These are phyloP conservation scores for Sesamia inferens DNA, from an alignment of 2,888 invertebrate genomes.

Conservation along the genomic window DNA sequence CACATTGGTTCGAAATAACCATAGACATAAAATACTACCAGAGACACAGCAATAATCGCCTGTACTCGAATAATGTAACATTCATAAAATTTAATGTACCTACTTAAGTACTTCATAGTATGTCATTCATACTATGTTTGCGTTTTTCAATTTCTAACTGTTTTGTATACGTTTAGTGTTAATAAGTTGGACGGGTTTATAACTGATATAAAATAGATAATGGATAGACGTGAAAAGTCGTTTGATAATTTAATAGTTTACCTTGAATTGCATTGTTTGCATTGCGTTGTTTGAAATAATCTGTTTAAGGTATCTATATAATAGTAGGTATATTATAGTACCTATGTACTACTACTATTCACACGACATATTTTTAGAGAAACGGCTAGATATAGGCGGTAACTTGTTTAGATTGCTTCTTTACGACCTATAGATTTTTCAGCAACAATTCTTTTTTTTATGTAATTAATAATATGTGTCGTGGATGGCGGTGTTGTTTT, in stretches of 20 bases:
- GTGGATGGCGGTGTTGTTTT: no score
- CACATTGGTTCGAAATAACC: conserved; percentile 38
- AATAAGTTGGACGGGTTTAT: conserved; percentile 13
- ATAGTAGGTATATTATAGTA: no score
- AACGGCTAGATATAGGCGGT: no score
- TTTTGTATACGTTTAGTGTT: conserved; percentile 29
- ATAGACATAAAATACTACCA: not conserved
- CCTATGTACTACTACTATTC: no score
- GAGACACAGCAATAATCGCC: conserved; percentile 23
- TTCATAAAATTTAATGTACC: conserved; percentile 40
- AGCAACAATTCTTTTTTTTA: no score
- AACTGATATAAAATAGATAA: not conserved
- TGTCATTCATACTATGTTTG: conserved; percentile 56
- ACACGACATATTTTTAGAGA: no score
- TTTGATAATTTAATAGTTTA: not conserved
- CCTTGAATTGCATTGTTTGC: not conserved
- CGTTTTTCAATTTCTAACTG: conserved; percentile 32
- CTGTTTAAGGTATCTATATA: no score
- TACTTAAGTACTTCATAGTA: conserved; percentile 44
- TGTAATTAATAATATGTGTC: no score
- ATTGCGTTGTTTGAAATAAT: not conserved
- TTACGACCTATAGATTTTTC: no score
- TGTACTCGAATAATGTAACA: conserved; percentile 37
- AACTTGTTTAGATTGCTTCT: no score
- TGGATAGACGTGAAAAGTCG: not conserved